A percentile compares a stretch with the other conserved stretches of the same genome.
Conservation (phyloP, 1,140 invertebrate genomes). For the Lasioglossum albipes region DNA sequence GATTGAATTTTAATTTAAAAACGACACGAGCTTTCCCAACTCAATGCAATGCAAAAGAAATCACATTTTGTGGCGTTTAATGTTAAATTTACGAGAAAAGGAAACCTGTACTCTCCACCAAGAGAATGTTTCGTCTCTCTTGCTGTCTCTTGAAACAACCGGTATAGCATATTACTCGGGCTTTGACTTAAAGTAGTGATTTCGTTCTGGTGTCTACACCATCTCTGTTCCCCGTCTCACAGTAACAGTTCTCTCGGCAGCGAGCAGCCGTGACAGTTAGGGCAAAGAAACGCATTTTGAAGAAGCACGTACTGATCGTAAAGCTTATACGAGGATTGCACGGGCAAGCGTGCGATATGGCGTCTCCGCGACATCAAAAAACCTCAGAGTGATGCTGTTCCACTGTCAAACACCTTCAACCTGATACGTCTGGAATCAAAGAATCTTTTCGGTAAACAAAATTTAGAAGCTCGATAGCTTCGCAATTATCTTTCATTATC, state of each 20-base stretch:
- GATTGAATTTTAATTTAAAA: no score
- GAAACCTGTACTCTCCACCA: not conserved
- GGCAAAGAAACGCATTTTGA: slow-evolving; percentile 16
- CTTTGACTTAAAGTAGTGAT: slow-evolving; percentile 39
- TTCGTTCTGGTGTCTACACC: slow-evolving; percentile 23
- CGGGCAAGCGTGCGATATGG: not conserved
- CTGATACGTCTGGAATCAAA: not conserved
- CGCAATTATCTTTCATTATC: not conserved
- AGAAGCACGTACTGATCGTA: slow-evolving; percentile 41
- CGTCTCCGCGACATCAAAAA: slow-evolving; percentile 3
- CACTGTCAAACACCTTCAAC: slow-evolving; percentile 22
- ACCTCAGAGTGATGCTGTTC: not conserved
- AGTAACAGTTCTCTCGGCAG: slow-evolving; percentile 21
- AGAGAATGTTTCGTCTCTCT: not conserved
- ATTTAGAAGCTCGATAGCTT: not conserved
- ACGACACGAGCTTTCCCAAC: no score
- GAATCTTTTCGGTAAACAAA: not conserved
- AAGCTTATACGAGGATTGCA: slow-evolving; percentile 43
- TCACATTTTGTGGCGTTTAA: no score
- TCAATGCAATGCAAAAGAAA: no score
- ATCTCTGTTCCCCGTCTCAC: not conserved
- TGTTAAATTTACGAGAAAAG: not conserved
- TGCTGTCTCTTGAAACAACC: not conserved
- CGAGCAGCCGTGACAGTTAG: slow-evolving; percentile 26
- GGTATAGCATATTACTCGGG: slow-evolving; percentile 12